These are phyloP conservation scores for Frankliniella fusca DNA, from an alignment of 2,888 invertebrate species.

Conservation along the genomic window DNA sequence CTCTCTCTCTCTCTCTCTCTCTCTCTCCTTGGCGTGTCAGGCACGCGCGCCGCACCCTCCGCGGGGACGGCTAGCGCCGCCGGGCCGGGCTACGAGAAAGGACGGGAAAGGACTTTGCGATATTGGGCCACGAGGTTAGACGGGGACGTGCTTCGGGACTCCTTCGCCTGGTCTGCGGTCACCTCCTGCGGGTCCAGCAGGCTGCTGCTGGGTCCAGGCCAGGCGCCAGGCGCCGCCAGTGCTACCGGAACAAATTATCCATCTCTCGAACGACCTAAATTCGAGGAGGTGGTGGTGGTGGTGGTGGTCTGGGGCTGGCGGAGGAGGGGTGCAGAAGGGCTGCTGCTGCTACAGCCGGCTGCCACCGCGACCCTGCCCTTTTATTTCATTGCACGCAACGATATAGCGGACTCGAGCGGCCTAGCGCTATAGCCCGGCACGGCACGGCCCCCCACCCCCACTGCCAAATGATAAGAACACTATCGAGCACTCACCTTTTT, in stretches of 20 bases:
- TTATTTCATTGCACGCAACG: too few species aligned
- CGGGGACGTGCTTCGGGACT: background rate
- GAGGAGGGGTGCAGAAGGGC: too few species aligned
- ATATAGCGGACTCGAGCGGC: too few species aligned
- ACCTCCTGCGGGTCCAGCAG: background rate
- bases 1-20: background rate
- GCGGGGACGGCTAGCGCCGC: background rate
- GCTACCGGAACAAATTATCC: conserved; percentile 22
- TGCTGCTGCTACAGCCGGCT: too few species aligned
- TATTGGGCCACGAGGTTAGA: conserved; percentile 8
- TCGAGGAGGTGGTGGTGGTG: background rate
- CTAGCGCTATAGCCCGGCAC: too few species aligned
- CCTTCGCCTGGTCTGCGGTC: background rate
- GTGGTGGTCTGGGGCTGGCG: background rate
- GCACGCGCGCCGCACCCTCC: background rate
- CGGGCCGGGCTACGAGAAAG: background rate
- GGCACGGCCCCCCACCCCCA: too few species aligned
- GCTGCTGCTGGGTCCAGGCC: background rate
- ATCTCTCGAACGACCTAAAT: conserved; percentile 22
- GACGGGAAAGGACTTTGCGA: conserved; percentile 1
- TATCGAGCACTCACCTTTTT: too few species aligned
- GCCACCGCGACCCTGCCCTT: too few species aligned
- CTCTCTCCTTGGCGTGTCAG: background rate
- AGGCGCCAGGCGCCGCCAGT: background rate
- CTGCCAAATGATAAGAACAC: too few species aligned